phyloP scores from a whole-genome alignment of 2,888 invertebrate genomes.

The Stictocephala bisonia region DNA sequence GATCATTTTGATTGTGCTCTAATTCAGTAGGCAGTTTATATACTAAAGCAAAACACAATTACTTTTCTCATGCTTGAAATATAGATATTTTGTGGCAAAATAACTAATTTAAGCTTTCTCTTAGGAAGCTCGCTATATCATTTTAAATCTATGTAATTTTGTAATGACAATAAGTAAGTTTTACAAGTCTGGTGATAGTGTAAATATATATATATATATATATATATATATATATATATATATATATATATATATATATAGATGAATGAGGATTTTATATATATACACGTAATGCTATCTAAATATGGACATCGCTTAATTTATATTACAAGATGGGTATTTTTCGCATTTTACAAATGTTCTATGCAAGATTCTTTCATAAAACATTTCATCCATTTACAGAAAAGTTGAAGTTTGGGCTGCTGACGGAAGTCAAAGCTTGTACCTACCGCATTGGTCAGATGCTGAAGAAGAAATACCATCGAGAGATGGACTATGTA shows the following conservation, averaged over 20 bases:
- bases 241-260: no score
- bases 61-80: no score
- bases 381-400: no score
- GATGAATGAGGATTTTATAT: not conserved
- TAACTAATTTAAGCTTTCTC: no score
- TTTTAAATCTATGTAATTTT: no score
- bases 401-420: slow-evolving; percentile 80
- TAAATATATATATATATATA: no score
- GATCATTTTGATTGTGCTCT: no score
- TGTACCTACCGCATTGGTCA: slow-evolving; percentile 85
- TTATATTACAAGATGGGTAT: no score
- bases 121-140: no score
- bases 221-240: not conserved
- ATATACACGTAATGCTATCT: not conserved
- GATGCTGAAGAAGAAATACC: slow-evolving; percentile 89
- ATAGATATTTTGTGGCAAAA: no score
- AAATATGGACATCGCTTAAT: not conserved
- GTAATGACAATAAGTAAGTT: not conserved
- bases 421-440: slow-evolving; percentile 84
- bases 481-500: slow-evolving; percentile 92
- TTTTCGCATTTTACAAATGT: not conserved
- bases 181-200: not conserved
- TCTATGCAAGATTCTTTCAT: not conserved
- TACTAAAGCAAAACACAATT: no score
- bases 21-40: no score